These are phyloP conservation scores for Botia almorhae DNA, from an alignment of 2,797 vertebrate genomes.

Conservation along the genomic window DNA sequence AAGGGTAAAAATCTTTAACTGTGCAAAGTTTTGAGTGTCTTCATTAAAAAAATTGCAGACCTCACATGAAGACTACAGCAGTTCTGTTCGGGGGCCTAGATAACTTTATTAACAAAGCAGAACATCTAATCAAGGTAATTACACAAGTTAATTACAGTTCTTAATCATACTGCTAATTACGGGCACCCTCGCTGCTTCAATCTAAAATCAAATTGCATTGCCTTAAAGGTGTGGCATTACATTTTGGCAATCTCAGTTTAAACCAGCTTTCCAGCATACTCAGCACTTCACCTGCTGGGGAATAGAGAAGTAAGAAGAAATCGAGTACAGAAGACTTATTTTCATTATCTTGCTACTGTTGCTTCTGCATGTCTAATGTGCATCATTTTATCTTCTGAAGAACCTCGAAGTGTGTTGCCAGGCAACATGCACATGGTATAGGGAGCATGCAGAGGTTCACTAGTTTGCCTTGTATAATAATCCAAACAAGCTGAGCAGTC, in stretches of 20 bases:
- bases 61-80: constrained; percentile 56
- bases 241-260: constrained; percentile 48
- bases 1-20: not conserved
- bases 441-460: constrained; percentile 57
- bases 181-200: constrained; percentile 57
- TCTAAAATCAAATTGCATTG: constrained; percentile 59
- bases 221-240: constrained; percentile 58
- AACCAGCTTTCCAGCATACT: constrained; percentile 40
- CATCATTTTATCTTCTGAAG: constrained; percentile 70
- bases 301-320: constrained; percentile 69
- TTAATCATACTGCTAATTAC: constrained; percentile 73
- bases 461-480: constrained; percentile 62
- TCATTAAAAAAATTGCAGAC: constrained; percentile 57
- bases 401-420: constrained; percentile 77
- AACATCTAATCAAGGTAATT: constrained; percentile 71
- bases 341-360: constrained; percentile 70
- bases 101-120: constrained; percentile 58
- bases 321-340: constrained; percentile 69
- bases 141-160: constrained; percentile 73
- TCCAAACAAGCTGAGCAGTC: constrained; percentile 36
- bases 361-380: constrained; percentile 69
- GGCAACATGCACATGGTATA: constrained; percentile 76
- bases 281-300: constrained; percentile 56
- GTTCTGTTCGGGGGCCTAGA: constrained; percentile 49
- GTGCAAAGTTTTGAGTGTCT: not conserved